Percentiles rank a stretch among this genome's conserved stretches.
These are phyloP conservation scores for Merodon equestris DNA, from an alignment of 2,888 invertebrate genomes.

Conservation along the genomic window DNA sequence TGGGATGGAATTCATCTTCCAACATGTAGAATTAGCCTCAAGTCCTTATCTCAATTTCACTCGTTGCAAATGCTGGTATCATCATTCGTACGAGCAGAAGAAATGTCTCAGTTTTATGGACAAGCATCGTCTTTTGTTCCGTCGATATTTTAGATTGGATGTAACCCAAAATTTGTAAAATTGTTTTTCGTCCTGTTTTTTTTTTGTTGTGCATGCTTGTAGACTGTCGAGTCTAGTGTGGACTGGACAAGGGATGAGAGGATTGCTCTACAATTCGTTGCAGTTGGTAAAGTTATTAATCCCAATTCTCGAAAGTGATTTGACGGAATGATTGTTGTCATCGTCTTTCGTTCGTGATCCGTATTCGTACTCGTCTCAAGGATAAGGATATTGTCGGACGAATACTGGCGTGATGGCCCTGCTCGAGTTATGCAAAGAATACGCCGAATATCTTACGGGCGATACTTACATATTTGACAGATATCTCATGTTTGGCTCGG, in stretches of 20 bases:
- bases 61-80: slow-evolving; percentile 28
- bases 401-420: no score
- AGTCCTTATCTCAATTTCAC: slow-evolving; percentile 44
- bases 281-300: slow-evolving; percentile 33
- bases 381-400: slow-evolving; percentile 17
- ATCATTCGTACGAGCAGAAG: slow-evolving; percentile 18
- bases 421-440: background rate
- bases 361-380: no score
- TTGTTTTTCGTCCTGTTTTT: slow-evolving; percentile 41
- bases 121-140: slow-evolving; percentile 30
- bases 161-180: slow-evolving; percentile 61
- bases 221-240: no score
- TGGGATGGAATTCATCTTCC: slow-evolving; percentile 62
- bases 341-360: slow-evolving; percentile 8
- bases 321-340: slow-evolving; percentile 25
- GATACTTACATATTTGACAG: no score
- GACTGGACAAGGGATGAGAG: no score
- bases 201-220: background rate
- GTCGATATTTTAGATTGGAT: slow-evolving; percentile 36
- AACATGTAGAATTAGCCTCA: slow-evolving; percentile 61
- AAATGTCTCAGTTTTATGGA: slow-evolving; percentile 23
- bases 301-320: slow-evolving; percentile 38
- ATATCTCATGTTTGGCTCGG: no score
- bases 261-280: slow-evolving; percentile 15
- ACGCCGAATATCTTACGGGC: no score